Conservation (phyloP, 2,888 invertebrate species). For the Rotaria socialis region DNA sequence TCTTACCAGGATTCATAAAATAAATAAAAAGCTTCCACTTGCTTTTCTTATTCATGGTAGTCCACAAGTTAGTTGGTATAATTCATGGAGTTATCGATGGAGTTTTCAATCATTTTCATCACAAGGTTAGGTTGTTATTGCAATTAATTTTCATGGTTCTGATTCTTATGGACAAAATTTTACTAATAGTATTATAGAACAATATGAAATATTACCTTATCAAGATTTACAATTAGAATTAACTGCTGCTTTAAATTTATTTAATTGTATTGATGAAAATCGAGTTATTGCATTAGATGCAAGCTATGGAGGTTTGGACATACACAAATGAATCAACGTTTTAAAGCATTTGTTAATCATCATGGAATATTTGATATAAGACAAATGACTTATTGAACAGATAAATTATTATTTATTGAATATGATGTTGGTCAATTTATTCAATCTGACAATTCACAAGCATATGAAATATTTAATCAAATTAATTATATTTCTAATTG, state of each 20-base stretch:
- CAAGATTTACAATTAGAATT: neutral
- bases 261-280: neutral
- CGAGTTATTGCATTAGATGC: neutral
- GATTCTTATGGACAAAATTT: slow-evolving; percentile 18
- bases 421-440: neutral
- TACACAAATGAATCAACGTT: neutral
- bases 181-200: neutral
- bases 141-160: neutral
- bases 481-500: neutral
- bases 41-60: slow-evolving; percentile 10
- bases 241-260: neutral
- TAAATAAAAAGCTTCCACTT: neutral
- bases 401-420: neutral
- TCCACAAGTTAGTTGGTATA: neutral
- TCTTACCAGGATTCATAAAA: neutral
- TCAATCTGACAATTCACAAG: neutral
- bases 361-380: neutral
- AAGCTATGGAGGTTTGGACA: slow-evolving; percentile 9
- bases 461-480: neutral
- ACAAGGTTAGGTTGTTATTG: neutral
- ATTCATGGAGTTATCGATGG: slow-evolving; percentile 13
- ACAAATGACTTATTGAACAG: neutral
- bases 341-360: neutral
- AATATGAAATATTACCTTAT: neutral
- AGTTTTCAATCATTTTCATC: neutral